These are phyloP conservation scores for Rotaria sp. DNA, from an alignment of 2,888 invertebrate genomes.

Conservation along the genomic window DNA sequence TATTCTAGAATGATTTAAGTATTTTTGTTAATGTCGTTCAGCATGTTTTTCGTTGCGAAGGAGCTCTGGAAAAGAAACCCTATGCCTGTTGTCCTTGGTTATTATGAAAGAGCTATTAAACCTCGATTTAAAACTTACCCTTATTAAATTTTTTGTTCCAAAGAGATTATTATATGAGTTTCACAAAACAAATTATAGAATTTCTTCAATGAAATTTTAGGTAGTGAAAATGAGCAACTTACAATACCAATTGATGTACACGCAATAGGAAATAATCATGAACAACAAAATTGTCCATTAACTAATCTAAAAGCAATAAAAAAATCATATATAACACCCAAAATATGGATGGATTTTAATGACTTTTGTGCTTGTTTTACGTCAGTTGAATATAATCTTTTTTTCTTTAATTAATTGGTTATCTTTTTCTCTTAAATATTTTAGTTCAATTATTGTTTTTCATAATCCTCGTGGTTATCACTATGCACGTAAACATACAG, in stretches of 20 bases:
- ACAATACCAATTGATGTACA: neutral
- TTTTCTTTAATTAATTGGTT: neutral
- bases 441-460: conserved; percentile 52
- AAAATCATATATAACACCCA: conserved; percentile 43
- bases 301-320: neutral
- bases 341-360: conserved; percentile 54
- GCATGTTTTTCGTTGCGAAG: no score
- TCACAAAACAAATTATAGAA: no score
- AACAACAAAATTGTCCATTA: neutral
- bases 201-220: neutral
- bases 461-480: conserved; percentile 53
- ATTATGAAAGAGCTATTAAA: no score
- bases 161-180: no score
- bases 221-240: neutral
- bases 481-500: conserved; percentile 48
- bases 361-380: conserved; percentile 53
- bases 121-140: no score
- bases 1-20: no score
- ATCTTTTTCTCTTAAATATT: conserved; percentile 32
- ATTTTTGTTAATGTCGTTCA: no score
- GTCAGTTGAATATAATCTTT: conserved; percentile 45
- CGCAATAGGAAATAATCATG: neutral
- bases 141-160: no score
- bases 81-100: no score
- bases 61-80: no score